Evolutionary conservation across 1,140 invertebrate genomes (phyloP).

Genomic region (Cherax quadricarinatus): DNA sequence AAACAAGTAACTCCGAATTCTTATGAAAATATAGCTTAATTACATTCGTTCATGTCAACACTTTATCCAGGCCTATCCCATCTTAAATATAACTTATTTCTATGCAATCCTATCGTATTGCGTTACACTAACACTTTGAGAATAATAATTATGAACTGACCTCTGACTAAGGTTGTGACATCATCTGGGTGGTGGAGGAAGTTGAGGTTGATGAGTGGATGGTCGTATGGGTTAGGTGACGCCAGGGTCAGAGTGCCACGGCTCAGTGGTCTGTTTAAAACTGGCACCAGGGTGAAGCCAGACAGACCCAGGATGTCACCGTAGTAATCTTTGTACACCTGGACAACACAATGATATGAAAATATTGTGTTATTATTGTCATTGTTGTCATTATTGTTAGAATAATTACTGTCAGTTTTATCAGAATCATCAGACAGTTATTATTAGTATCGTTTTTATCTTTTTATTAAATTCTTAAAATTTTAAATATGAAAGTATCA

Average conservation of each 20-base stretch:
- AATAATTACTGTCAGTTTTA: neutral
- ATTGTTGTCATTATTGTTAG: neutral
- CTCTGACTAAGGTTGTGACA: slow-evolving; percentile 12
- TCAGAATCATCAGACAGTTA: neutral
- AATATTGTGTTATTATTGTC: neutral
- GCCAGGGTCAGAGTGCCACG: slow-evolving; percentile 83
- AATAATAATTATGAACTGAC: neutral
- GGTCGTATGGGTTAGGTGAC: slow-evolving; percentile 83
- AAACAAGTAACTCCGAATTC: too few relatives aligned
- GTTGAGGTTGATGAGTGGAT: slow-evolving; percentile 89
- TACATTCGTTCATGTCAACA: too few relatives aligned
- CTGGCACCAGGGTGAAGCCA: slow-evolving; percentile 76
- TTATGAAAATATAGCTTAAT: too few relatives aligned
- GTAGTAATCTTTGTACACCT: slow-evolving; percentile 25
- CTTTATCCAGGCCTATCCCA: too few relatives aligned
- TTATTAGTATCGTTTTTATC: too few relatives aligned
- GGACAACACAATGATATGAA: neutral
- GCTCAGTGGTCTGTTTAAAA: slow-evolving; percentile 85
- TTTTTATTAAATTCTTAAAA: too few relatives aligned
- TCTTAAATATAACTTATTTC: too few relatives aligned
- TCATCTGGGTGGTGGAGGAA: slow-evolving; percentile 77
- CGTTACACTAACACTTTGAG: too few relatives aligned
- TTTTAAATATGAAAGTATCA: too few relatives aligned
- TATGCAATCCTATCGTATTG: neutral
- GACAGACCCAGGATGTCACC: neutral